phyloP scores from a whole-genome alignment of 2,113 vertebrate species.

The Rhizomys pruinosus region DNA sequence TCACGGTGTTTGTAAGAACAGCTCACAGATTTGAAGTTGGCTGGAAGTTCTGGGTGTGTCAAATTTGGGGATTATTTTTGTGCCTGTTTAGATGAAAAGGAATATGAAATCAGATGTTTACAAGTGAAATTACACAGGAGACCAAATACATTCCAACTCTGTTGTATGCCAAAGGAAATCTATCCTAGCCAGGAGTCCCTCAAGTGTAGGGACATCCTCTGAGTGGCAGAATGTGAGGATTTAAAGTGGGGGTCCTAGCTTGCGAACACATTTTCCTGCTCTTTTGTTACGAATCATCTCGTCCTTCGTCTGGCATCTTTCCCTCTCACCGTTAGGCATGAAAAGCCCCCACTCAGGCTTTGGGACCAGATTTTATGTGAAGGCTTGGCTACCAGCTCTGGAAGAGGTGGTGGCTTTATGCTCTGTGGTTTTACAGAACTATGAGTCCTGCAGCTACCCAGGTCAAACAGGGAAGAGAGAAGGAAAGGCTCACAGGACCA shows the following conservation, averaged over 20 bases:
- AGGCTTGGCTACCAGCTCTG: not conserved
- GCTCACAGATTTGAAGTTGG: slow-evolving; percentile 18
- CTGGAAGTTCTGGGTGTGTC: slow-evolving; percentile 62
- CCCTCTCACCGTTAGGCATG: not conserved
- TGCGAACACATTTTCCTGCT: not conserved
- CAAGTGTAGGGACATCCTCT: not conserved
- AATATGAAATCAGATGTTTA: slow-evolving; percentile 34
- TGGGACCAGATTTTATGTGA: not conserved
- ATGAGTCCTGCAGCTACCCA: not conserved
- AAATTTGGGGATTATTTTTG: slow-evolving; percentile 63
- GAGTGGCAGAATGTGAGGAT: not conserved
- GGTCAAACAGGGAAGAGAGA: not conserved
- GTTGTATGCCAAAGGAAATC: not conserved
- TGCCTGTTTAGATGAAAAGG: slow-evolving; percentile 35
- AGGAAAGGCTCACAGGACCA: not conserved
- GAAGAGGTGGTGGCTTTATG: not conserved
- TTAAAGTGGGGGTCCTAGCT: not conserved
- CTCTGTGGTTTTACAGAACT: not conserved
- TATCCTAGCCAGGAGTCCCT: not conserved
- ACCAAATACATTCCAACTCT: slow-evolving; percentile 1
- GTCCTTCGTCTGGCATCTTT: not conserved
- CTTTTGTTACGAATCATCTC: not conserved
- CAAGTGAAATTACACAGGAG: slow-evolving; percentile 1
- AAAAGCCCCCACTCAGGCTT: not conserved
- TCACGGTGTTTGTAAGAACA: slow-evolving; percentile 51